Evolutionary conservation across 1,140 invertebrate genomes (phyloP).

Genomic region (Lordiphosa clarofinis): DNA sequence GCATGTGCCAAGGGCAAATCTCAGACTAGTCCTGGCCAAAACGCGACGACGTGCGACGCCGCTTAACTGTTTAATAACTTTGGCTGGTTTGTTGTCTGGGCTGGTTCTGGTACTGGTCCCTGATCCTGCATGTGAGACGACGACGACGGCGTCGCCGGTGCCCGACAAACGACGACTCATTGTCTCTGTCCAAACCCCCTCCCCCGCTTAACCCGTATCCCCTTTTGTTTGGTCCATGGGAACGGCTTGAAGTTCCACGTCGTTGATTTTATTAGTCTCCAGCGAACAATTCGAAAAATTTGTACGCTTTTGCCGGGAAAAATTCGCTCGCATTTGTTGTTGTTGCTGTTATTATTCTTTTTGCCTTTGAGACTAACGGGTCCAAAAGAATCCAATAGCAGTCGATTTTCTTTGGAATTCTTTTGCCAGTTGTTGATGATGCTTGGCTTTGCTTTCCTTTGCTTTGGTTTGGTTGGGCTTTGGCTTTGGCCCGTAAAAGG

Average conservation of each 20-base stretch:
- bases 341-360: constrained; percentile 18
- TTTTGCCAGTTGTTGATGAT: constrained; percentile 36
- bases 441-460: constrained; percentile 26
- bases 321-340: constrained; percentile 32
- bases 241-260: constrained; percentile 79
- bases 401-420: constrained; percentile 75
- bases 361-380: constrained; percentile 43
- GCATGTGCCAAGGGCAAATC: constrained; percentile 38
- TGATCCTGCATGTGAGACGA: constrained; percentile 33
- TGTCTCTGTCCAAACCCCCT: constrained; percentile 47
- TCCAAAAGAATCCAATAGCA: constrained; percentile 66
- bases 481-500: constrained; percentile 42
- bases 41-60: constrained; percentile 71
- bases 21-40: constrained; percentile 40
- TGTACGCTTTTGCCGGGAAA: constrained; percentile 67
- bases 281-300: constrained; percentile 79
- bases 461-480: constrained; percentile 30
- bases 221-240: constrained; percentile 54
- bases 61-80: constrained; percentile 77
- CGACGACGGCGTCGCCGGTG: constrained; percentile 22
- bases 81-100: constrained; percentile 45
- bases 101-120: constrained; percentile 12
- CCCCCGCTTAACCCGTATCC: constrained; percentile 4
- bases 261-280: constrained; percentile 80
- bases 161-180: constrained; percentile 51